Evolutionary conservation across 2,797 vertebrate species (phyloP).

Genomic region (Alfaro cultratus): DNA sequence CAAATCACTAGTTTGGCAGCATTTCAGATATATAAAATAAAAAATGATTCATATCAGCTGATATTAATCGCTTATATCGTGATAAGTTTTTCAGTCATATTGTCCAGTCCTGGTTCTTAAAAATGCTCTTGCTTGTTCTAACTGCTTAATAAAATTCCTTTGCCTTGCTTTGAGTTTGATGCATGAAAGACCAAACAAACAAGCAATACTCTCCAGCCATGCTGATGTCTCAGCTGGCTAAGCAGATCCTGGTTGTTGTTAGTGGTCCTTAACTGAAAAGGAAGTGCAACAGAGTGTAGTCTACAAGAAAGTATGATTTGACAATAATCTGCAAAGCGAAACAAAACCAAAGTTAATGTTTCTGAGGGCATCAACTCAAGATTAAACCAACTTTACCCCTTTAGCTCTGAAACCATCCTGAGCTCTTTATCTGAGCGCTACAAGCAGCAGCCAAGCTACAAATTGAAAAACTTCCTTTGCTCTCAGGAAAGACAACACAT

Average conservation of each 20-base stretch:
- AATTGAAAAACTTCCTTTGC: not conserved
- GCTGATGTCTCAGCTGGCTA: not conserved
- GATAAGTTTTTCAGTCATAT: no score
- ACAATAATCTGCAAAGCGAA: not conserved
- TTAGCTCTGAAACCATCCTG: not conserved
- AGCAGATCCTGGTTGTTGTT: not conserved
- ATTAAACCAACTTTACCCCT: not conserved
- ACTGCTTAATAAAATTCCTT: no score
- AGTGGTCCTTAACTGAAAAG: not conserved
- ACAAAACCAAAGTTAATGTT: not conserved
- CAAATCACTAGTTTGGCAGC: no score
- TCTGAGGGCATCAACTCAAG: not conserved
- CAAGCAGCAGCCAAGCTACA: not conserved
- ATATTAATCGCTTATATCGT: no score
- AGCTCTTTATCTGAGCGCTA: not conserved
- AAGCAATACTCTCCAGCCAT: not conserved
- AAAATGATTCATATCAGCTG: no score
- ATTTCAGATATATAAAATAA: no score
- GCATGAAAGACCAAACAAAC: not conserved
- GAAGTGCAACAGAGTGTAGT: not conserved
- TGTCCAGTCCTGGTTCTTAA: no score
- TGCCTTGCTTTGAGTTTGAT: not conserved
- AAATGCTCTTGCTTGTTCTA: no score
- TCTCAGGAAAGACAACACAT: not conserved
- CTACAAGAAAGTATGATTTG: not conserved